Base-by-base conservation (phyloP, 2,888 invertebrate species). In the Melinaea menophilus region DNA sequence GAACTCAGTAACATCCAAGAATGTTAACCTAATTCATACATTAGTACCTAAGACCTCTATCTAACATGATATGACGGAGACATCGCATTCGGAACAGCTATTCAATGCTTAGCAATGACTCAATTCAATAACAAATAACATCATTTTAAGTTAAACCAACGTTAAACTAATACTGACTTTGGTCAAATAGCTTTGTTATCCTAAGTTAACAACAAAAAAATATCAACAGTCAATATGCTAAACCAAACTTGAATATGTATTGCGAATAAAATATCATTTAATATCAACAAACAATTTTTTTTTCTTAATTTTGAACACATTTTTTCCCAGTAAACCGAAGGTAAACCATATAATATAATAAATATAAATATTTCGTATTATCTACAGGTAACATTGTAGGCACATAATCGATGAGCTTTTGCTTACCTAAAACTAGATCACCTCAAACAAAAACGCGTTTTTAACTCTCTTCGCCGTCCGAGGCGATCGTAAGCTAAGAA, bases 161-260 rank as follows among this genome's bases (percentile, higher is more conserved):
- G 79, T 85, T 84, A 80, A 85, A 87, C 90, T 90, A 90, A 90
- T 90, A 90, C 90, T 90, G 90, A 90, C 90, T 90, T 90, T 90
- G 90, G 90, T 90, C 90, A 88, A 87, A 89, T 89, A 90, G 90
- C 90, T 89, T 88, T 86, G 89, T 89, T 86, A 90, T 85, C 89
- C 90, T 90, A 90, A 83, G 80, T 86, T 81, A 88, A 88, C 88
- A 90, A 76, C 73, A 72, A 72, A 86, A 82, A 79, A 82, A 86
- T 85, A 89, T 88, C 84, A 90, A 90, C 89, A 89, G 87, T 87
- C 84, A 85, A 87, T 86, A 89, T 85, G 82, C 83, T 88, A 86
- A 84, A 86, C 81, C 80, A 84, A 80, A 82, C 79, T 79, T 79
- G 80, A 82, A 80, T 82, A 83, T 71, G 85, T 88, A 88, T 88